A percentile compares a stretch with the other conserved stretches of the same genome.
Conservation (phyloP, 2,113 vertebrate species). For the Ranitomeya variabilis region DNA sequence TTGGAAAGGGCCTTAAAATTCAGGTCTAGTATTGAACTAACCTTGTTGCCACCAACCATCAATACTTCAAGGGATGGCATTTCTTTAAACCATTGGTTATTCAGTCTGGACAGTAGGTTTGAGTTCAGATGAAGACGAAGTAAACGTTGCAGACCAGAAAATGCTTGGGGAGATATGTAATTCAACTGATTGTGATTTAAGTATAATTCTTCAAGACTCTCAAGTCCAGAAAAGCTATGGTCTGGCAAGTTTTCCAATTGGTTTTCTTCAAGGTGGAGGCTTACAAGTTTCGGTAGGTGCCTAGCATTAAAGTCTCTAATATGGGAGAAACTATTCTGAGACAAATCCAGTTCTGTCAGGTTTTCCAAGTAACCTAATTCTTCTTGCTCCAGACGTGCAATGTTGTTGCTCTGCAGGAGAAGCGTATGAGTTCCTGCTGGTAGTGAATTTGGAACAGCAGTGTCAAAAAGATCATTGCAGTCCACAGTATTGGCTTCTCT, state of each 20-base stretch:
- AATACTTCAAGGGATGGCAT: constrained; percentile 88
- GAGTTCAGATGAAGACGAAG: constrained; percentile 91
- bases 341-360: constrained; percentile 89
- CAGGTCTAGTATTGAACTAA: constrained; percentile 81
- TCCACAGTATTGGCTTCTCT: constrained; percentile 89
- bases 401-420: constrained; percentile 87
- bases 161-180: constrained; percentile 80
- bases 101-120: constrained; percentile 80
- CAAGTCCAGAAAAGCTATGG: constrained; percentile 79
- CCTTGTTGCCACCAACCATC: constrained; percentile 90
- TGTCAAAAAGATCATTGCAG: constrained; percentile 86
- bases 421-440: constrained; percentile 84
- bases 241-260: constrained; percentile 80
- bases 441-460: constrained; percentile 74
- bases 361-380: constrained; percentile 79
- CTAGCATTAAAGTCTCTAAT: constrained; percentile 72
- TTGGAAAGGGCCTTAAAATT: constrained; percentile 84
- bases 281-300: constrained; percentile 79
- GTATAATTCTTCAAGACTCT: constrained; percentile 87
- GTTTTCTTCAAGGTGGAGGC: constrained; percentile 91
- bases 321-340: constrained; percentile 84
- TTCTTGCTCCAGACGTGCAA: constrained; percentile 73
- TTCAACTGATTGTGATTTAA: constrained; percentile 90
- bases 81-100: constrained; percentile 84
- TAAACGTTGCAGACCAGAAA: constrained; percentile 77